Evolutionary conservation across 1,140 invertebrate species (phyloP), one percentile per base, ranked within the genome.

Genomic region (Wiebesia pumilae): DNA sequence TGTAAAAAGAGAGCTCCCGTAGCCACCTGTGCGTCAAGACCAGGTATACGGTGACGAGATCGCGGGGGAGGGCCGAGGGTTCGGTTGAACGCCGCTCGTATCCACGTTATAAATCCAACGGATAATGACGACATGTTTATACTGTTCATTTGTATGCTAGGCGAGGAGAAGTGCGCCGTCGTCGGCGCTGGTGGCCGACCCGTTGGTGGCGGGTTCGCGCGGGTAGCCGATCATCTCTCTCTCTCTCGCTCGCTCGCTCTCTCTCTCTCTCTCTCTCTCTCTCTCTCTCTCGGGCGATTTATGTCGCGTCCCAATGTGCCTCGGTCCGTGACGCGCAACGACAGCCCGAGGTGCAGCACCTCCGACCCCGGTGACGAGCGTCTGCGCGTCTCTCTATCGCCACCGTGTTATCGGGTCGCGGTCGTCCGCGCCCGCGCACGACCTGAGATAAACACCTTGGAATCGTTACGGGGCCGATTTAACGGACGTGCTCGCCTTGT

Each of bases 111-210:
- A 92, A 91, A 92, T 92, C 90, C 89, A 88, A 83, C 80, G 90
- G 91, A 92, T 93, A 92, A 87, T 83, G 86, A 92, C 90, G 90
- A 92, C 91, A 92, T 92, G 91, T 93, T 93, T 93, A 93, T 92
- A 92, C 89, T 91, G 90, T 92, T 92, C 91, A 92, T 93, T 93
- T 90, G 91, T 92, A 92, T 91, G 89, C 92, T 90, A 91, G 90
- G 81, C 91, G 84, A 90, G 88, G 86, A 88, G 58, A 40, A 16
- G 58, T 4, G 27, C 12, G 88, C 88, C 86, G 90, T 4, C 51
- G 33, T 30, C 58, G 43, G n/a, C 51, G 71, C 10, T 58, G 40
- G 1, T 14, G 47, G 67, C 69, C 30, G 12, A 67, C 71, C 69
- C n/a, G 35, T 7, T 51, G 69, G 79, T 86, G 65, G 84, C 85